Evolutionary conservation across 2,113 vertebrate genomes (phyloP).

Genomic region (Ramphastos sulfuratus): DNA sequence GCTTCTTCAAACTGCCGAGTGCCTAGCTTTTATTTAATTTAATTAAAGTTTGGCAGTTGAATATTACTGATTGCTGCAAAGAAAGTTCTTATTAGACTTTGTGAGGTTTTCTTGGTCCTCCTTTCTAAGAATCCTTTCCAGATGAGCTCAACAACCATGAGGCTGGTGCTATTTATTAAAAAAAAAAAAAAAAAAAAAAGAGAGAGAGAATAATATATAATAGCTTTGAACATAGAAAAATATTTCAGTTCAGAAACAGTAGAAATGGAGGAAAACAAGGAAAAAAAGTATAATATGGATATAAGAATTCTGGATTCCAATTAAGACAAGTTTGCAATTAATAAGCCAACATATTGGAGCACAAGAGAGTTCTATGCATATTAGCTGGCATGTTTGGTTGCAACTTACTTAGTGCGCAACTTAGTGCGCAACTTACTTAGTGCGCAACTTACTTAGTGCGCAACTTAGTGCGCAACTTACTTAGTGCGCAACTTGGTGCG

Average conservation of each 20-base stretch:
- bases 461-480: too few species aligned
- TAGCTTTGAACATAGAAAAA: background rate
- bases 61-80: background rate
- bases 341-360: background rate
- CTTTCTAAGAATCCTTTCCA: background rate
- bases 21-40: background rate
- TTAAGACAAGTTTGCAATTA: background rate
- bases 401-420: background rate
- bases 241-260: background rate
- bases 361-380: background rate
- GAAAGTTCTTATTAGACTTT: background rate
- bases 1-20: background rate
- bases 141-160: background rate
- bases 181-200: background rate
- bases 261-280: background rate
- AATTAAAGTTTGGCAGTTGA: background rate
- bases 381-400: conserved; percentile 1
- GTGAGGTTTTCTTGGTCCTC: background rate
- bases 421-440: too few species aligned
- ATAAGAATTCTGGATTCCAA: background rate
- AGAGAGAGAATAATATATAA: background rate
- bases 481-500: too few species aligned
- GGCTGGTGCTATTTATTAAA: background rate
- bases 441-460: too few species aligned
- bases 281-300: background rate